Percentiles rank a stretch among this genome's conserved stretches.
phyloP scores from a whole-genome alignment of 2,797 vertebrate species.

The Bryconaethiops microstoma region DNA sequence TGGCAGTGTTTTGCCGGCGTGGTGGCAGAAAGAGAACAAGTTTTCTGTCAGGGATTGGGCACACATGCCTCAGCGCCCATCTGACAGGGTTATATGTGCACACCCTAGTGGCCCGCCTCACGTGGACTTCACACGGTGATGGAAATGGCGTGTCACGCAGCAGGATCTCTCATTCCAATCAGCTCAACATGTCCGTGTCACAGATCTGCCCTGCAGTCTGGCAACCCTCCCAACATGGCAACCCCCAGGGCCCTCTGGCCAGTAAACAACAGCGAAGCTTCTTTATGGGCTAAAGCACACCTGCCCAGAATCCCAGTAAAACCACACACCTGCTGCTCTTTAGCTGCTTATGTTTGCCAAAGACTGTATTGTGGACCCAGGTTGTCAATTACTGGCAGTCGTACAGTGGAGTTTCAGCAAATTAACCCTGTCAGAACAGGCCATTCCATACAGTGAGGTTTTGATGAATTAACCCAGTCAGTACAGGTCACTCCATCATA shows the following conservation, averaged over 20 bases:
- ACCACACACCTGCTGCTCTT: not conserved
- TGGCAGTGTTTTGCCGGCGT: not conserved
- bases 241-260: not conserved
- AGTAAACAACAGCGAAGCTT: conserved; percentile 6
- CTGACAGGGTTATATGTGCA: conserved; percentile 40
- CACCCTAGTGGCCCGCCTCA: conserved; percentile 36
- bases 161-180: conserved; percentile 12
- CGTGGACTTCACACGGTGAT: conserved; percentile 36
- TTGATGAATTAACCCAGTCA: conserved; percentile 5
- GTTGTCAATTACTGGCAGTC: conserved; percentile 14
- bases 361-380: not conserved
- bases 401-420: conserved; percentile 7
- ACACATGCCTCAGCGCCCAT: conserved; percentile 5
- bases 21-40: not conserved
- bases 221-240: conserved; percentile 8
- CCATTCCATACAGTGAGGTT: conserved; percentile 11
- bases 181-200: conserved; percentile 14
- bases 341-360: not conserved
- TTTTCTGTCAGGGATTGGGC: conserved; percentile 21
- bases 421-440: conserved; percentile 12
- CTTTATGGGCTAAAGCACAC: conserved; percentile 2
- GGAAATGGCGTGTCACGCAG: conserved; percentile 39
- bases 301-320: not conserved
- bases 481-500: not conserved
- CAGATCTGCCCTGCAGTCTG: not conserved